Base-by-base conservation (phyloP, 2,797 vertebrate species). In the Dallia pectoralis region DNA sequence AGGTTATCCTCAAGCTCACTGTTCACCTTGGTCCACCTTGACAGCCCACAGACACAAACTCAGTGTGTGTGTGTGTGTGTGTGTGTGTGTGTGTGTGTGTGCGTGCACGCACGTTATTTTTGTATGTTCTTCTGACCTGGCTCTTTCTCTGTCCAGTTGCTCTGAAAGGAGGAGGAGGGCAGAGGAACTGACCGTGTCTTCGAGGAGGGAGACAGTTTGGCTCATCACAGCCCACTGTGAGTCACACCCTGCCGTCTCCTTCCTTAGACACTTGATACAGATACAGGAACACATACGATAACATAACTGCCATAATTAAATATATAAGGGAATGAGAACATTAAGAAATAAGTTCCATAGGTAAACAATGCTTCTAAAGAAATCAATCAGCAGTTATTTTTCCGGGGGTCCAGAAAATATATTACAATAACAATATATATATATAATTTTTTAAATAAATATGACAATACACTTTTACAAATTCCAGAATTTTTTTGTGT, bases 1-100 rank as follows among this genome's bases (percentile, higher is more conserved):
- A 95, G 75, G 53, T 86, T 87, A 66, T 91, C 89, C 3, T 79
- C 36, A 16, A 97, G 48, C 3, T 85, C 87, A 72, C 83, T 86
- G 22, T 85, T 92, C 14, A 89, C 85, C 1, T 61, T 78, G 1
- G 87, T 81, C 96, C 96, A 97, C 72, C 97, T 98, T 90, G 18
- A 66, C 25, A 66, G 8, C 77, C 19, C 64, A 30, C 4, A 64
- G 11, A 69, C 11, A 70, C 8, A 70, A 19, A 18, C 67, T 40
- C 56, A 61, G 49, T 29, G 25, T 68, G 32, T 65, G 4, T 25
- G 40, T 0, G 1, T 63, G 66, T 0, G 1, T 61, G 63, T 67
- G 4, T 25, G 48, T 0, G 1, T 63, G 69, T 0, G 0, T 61
- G 63, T 18, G 51, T 51, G 40, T 67, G 61, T 14, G 65, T 44